Percentiles rank a stretch among this genome's conserved stretches.
Evolutionary conservation across 2,113 vertebrate genomes (phyloP).

Genomic region (Elachura formosa): DNA sequence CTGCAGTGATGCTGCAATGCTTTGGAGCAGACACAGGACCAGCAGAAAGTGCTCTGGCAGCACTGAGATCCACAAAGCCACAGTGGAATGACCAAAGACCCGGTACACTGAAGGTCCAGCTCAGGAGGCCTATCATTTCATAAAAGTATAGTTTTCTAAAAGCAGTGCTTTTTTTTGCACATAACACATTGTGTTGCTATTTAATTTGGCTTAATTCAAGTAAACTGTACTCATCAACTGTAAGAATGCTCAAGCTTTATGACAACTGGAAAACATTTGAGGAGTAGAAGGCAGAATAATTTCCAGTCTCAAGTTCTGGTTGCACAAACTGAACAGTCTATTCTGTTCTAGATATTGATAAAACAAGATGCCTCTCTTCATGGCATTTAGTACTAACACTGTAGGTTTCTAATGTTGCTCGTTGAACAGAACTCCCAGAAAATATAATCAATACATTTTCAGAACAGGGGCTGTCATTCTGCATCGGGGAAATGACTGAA

Average conservation of each 20-base stretch:
- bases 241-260: not conserved
- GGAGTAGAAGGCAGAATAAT: not conserved
- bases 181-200: not conserved
- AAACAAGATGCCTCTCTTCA: not conserved
- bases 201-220: not conserved
- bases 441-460: not conserved
- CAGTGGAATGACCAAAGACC: not conserved
- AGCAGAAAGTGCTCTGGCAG: not conserved
- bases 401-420: not conserved
- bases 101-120: not conserved
- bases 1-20: not conserved
- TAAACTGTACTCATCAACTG: not conserved
- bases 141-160: not conserved
- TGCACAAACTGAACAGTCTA: not conserved
- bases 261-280: not conserved
- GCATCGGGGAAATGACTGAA: accelerated
- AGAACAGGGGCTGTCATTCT: not conserved
- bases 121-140: not conserved
- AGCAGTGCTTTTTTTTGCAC: not conserved
- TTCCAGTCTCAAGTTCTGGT: not conserved
- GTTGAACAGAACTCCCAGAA: constrained; percentile 2
- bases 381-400: not conserved
- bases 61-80: not conserved
- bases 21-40: not conserved
- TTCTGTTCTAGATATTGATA: not conserved